Percentiles rank a stretch among this genome's conserved stretches.
Conservation (phyloP, 2,888 invertebrate species). For the Nephrotoma flavescens region DNA sequence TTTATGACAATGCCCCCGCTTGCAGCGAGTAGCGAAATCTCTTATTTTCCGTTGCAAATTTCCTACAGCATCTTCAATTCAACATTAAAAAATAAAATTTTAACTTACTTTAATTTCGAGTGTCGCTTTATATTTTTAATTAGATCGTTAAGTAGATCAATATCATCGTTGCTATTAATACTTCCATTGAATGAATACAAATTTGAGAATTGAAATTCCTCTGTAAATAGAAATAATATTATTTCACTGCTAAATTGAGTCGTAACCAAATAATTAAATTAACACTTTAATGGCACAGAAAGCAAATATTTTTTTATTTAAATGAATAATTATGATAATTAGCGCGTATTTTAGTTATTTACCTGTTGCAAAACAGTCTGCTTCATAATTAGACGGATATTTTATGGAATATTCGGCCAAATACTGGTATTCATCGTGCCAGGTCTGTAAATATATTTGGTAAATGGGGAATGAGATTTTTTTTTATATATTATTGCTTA, state of each 20-base stretch:
- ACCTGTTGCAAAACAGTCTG: background rate
- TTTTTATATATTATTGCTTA: too few species aligned
- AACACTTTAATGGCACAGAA: background rate
- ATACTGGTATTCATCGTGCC: background rate
- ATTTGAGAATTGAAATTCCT: background rate
- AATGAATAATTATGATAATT: background rate
- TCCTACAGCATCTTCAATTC: too few species aligned
- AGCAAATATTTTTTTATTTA: background rate
- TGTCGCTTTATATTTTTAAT: background rate
- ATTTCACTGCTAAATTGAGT: background rate
- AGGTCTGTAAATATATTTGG: background rate
- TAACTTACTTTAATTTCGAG: background rate
- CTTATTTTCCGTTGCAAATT: too few species aligned
- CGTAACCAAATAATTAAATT: background rate
- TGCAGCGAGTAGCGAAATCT: too few species aligned
- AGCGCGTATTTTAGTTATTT: background rate
- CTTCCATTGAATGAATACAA: background rate
- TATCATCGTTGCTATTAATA: background rate
- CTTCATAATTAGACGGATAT: background rate
- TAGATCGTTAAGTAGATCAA: background rate
- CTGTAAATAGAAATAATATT: background rate
- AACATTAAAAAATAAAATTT: background rate
- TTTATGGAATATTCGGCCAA: background rate
- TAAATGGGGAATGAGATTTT: too few species aligned
- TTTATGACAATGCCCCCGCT: too few species aligned